Evolutionary conservation across 37 sponge, comb jelly and placozoan species (phyloP).

Genomic region (Cliona cf. orientalis): DNA sequence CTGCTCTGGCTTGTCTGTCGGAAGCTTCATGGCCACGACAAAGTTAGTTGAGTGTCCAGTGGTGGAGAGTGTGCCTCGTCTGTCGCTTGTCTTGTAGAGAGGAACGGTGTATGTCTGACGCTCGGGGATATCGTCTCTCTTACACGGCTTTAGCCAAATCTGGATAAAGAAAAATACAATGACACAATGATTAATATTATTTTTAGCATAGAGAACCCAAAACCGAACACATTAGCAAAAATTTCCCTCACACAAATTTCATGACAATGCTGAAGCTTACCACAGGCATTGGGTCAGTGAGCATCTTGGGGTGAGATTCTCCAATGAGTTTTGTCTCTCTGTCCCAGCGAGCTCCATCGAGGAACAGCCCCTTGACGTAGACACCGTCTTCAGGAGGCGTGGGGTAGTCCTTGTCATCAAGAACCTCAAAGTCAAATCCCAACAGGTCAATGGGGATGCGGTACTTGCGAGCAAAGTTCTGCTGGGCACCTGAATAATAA

Average conservation of each 20-base stretch:
- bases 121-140: conserved; percentile 89
- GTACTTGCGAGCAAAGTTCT: conserved; percentile 98
- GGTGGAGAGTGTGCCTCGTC: conserved; percentile 96
- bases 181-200: background rate
- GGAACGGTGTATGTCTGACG: conserved; percentile 85
- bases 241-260: background rate
- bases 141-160: conserved; percentile 96
- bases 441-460: conserved; percentile 98
- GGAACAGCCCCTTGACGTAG: conserved; percentile 93
- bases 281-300: conserved; percentile 98
- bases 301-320: conserved; percentile 95
- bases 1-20: conserved; percentile 91
- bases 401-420: conserved; percentile 87
- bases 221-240: background rate
- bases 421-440: conserved; percentile 95
- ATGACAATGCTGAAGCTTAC: conserved; percentile 37
- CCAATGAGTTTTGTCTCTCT: conserved; percentile 87
- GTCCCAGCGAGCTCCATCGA: conserved; percentile 98
- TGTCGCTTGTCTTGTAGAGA: conserved; percentile 99
- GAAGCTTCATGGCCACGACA: conserved; percentile 94
- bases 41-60: conserved; percentile 99
- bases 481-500: conserved; percentile 91
- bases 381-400: conserved; percentile 97
- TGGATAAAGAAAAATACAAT: conserved; percentile 20
- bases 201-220: background rate